These are phyloP conservation scores for Ostrea edulis DNA, from an alignment of 1,140 invertebrate species.

Conservation along the genomic window DNA sequence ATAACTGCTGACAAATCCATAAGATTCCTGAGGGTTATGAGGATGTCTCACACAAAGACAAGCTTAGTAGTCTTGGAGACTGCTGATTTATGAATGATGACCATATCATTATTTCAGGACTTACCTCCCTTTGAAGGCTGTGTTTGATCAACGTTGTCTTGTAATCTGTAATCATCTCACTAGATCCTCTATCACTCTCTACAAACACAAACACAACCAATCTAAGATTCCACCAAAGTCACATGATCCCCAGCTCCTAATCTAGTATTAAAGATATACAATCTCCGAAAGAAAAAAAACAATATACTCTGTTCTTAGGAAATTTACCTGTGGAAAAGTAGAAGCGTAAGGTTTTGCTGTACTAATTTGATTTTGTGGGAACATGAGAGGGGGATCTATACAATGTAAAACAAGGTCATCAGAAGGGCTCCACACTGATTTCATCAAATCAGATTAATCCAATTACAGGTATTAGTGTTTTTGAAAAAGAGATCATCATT, in stretches of 20 bases:
- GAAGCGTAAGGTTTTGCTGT: too few species aligned
- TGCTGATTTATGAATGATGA: slow-evolving; percentile 11
- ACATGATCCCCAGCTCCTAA: not conserved
- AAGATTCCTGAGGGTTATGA: not conserved
- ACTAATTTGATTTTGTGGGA: not conserved
- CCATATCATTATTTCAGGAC: not conserved
- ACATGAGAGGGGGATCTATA: not conserved
- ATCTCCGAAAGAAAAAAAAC: too few species aligned
- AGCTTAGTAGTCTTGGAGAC: not conserved
- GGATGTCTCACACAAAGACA: not conserved
- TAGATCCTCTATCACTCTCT: not conserved
- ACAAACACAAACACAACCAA: not conserved
- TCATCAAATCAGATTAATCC: slow-evolving; percentile 5
- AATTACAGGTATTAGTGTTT: not conserved
- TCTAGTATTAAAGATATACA: not conserved
- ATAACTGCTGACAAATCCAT: not conserved
- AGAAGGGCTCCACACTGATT: not conserved
- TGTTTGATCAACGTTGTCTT: not conserved
- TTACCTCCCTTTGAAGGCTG: slow-evolving; percentile 19
- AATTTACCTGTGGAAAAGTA: not conserved
- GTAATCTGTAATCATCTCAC: slow-evolving; percentile 12
- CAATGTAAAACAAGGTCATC: not conserved
- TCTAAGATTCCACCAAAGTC: slow-evolving; percentile 11
- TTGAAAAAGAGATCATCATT: not conserved
- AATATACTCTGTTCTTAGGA: not conserved